Conservation (phyloP, 2,888 invertebrate species). For the Caenorhabditis parvicauda region DNA sequence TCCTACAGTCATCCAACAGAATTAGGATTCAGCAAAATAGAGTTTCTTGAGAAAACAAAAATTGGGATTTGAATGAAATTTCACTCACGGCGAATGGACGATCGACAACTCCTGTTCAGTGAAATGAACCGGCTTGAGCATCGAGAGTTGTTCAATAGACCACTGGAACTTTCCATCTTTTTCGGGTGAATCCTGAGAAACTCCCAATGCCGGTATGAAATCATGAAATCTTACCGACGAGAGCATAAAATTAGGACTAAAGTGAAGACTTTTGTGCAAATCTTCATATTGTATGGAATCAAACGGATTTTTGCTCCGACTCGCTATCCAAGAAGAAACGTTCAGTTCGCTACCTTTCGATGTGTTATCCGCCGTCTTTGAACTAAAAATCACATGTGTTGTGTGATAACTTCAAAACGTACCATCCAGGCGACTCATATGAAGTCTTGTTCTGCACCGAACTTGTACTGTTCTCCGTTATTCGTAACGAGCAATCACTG, state of each 20-base stretch:
- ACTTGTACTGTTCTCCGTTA: conserved; percentile 5
- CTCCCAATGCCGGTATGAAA: background rate
- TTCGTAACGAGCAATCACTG: conserved; percentile 8
- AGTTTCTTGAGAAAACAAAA: background rate
- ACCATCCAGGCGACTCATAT: no score
- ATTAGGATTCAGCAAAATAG: no score
- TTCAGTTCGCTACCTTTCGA: no score
- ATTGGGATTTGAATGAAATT: background rate
- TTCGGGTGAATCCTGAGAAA: conserved; percentile 3
- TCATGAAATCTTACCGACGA: conserved; percentile 7
- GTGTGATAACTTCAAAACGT: no score
- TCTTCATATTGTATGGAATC: conserved; percentile 15
- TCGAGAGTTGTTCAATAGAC: conserved; percentile 32
- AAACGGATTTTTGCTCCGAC: conserved; percentile 16
- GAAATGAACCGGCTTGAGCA: conserved; percentile 31
- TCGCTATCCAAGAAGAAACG: conserved; percentile 19
- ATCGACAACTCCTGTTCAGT: conserved; percentile 36
- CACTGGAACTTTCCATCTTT: conserved; percentile 23
- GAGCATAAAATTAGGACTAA: conserved; percentile 20
- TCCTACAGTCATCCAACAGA: no score
- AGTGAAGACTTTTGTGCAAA: conserved; percentile 25
- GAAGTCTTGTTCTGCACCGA: no score
- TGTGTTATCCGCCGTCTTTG: no score
- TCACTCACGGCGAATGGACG: conserved; percentile 22
- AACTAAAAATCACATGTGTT: no score